Evolutionary conservation across 2,113 vertebrate species (phyloP), one percentile per base, ranked within the genome.

Genomic region (Ceyx cyanopectus): DNA sequence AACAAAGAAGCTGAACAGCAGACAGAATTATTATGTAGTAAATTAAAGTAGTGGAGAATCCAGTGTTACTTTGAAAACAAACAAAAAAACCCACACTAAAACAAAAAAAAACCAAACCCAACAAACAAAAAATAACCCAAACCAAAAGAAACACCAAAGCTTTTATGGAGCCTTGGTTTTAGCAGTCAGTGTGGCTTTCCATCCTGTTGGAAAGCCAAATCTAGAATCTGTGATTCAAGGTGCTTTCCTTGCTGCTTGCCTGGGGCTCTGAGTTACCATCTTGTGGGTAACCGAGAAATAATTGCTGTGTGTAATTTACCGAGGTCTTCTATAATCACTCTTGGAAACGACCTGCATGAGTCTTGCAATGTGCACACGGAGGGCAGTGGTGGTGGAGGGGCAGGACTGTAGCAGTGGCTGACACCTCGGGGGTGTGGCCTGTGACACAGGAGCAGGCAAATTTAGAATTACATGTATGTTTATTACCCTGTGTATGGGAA

Each of bases 271-370:
- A 32, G 72, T 50, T 62, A 32, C 5, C 1, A 0, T 12, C 14
- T 9, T 48, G 60, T 27, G 50, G 72, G 30, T 9, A 40, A 19
- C 5, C 6, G 14, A 32, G 83, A 32, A 77, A 21, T 15, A n/a
- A 81, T 19, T 16, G 19, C 23, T 45, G 65, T 24, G 30, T 46
- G 30, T 53, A 34, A 30, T 53, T 82, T 37, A 5, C 2, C 19
- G 3, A n/a, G 19, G 5, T 75, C 30, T 27, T 73, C 12, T 51
- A 4, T 3, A 20, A 50, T 18, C 6, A 0, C 21, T 30, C 21
- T 56, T 10, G 40, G 14, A 17, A 57, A 6, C 21, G 7, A 20
- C 10, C 34, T 9, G 45, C 26, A 2, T n/a, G 29, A 54, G 13
- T 17, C 29, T 37, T 57, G 30, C 37, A 30, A 9, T 1, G 27